Evolutionary conservation across 2,797 vertebrate species (phyloP).

Genomic region (Myotis vivesi): DNA sequence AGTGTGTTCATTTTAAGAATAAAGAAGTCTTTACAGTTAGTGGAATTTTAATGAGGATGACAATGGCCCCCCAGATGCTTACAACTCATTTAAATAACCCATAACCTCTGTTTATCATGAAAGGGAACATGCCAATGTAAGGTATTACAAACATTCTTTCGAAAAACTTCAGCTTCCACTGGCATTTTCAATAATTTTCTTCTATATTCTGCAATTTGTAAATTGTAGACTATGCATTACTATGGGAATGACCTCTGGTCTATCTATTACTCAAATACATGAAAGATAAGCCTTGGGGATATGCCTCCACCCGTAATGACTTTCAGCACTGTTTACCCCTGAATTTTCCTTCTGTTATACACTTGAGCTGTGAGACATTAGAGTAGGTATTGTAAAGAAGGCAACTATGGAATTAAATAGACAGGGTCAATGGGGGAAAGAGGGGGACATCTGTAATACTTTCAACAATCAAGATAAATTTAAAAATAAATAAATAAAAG

Average conservation of each 20-base stretch:
- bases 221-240: conserved; percentile 13
- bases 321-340: neutral
- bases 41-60: conserved; percentile 73
- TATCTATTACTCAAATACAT: conserved; percentile 14
- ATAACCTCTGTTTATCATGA: conserved; percentile 66
- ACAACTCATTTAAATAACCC: conserved; percentile 67
- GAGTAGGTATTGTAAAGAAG: neutral
- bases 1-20: conserved; percentile 71
- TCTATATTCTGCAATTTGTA: conserved; percentile 3
- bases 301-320: neutral
- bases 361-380: neutral
- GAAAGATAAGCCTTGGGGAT: neutral
- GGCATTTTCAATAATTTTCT: conserved; percentile 27
- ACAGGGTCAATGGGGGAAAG: too few species aligned
- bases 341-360: neutral
- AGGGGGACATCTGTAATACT: too few species aligned
- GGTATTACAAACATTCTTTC: conserved; percentile 50
- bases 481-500: neutral
- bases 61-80: conserved; percentile 58
- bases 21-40: conserved; percentile 71
- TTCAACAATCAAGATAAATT: too few species aligned
- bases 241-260: conserved; percentile 38
- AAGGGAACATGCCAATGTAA: conserved; percentile 15
- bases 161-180: conserved; percentile 45
- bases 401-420: neutral